Evolutionary conservation across 2,797 vertebrate genomes (phyloP).

Genomic region (Sebastes diploproa): DNA sequence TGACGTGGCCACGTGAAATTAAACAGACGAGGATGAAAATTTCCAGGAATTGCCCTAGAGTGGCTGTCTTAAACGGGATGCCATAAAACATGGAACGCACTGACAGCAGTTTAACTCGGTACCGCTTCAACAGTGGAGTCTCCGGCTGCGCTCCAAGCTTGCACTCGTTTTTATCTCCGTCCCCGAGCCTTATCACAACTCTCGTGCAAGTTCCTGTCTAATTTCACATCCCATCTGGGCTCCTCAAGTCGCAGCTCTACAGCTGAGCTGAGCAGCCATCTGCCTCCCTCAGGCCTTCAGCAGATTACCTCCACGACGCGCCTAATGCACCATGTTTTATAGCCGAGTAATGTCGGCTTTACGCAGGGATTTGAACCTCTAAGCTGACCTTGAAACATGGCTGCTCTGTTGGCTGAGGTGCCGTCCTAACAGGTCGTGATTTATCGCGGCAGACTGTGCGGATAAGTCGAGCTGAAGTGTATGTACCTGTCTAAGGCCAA

Average conservation of each 20-base stretch:
- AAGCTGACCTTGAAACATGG: constrained; percentile 63
- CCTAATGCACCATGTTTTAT: constrained; percentile 76
- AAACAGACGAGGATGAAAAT: constrained; percentile 55
- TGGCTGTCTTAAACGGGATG: constrained; percentile 39
- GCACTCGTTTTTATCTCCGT: background rate
- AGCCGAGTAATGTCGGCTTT: constrained; percentile 63
- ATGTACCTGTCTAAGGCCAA: constrained; percentile 33
- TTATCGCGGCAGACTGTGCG: constrained; percentile 34
- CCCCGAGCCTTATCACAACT: background rate
- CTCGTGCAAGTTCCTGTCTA: background rate
- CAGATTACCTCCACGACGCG: constrained; percentile 60
- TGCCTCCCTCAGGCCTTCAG: constrained; percentile 16
- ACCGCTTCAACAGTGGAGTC: background rate
- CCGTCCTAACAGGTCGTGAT: constrained; percentile 54
- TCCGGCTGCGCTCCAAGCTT: background rate
- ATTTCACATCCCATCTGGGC: background rate
- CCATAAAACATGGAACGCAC: constrained; percentile 49
- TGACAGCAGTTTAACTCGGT: constrained; percentile 20
- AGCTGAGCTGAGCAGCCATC: constrained; percentile 31
- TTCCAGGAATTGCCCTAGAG: constrained; percentile 38
- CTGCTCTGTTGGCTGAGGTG: constrained; percentile 44
- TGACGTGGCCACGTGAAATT: constrained; percentile 45
- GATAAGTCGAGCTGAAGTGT: constrained; percentile 36
- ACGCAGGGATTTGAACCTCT: constrained; percentile 67
- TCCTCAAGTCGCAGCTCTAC: constrained; percentile 5